These are phyloP conservation scores for Caenorhabditis sp. DNA, from an alignment of 2,888 invertebrate genomes.

Conservation along the genomic window DNA sequence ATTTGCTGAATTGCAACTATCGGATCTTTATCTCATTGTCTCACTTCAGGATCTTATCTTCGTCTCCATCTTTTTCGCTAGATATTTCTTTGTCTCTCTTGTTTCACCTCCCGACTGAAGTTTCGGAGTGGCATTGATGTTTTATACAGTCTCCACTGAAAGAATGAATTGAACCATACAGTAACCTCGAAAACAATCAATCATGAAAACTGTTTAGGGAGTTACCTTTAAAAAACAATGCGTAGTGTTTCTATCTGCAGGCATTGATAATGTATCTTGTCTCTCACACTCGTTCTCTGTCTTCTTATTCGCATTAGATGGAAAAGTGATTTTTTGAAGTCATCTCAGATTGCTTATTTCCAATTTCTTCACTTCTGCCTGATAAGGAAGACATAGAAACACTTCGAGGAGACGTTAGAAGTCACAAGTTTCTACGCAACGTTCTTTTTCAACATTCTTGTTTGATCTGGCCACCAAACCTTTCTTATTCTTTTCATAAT, in stretches of 20 bases:
- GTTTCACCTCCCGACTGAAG: neutral
- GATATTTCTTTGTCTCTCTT: neutral
- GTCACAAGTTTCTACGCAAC: conserved; percentile 19
- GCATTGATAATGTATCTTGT: neutral
- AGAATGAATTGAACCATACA: no score
- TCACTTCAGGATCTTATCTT: conserved; percentile 8
- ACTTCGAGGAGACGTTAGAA: neutral
- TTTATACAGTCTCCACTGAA: neutral
- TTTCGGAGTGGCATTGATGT: neutral
- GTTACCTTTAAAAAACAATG: neutral
- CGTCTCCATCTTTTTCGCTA: conserved; percentile 20
- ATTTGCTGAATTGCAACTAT: conserved; percentile 21
- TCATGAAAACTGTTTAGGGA: neutral
- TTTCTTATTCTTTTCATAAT: neutral
- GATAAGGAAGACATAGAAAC: conserved; percentile 11
- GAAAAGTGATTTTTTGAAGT: conserved; percentile 24
- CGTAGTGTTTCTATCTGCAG: conserved; percentile 3
- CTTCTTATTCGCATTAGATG: neutral
- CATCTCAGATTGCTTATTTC: conserved; percentile 11
- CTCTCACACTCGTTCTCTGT: conserved; percentile 23
- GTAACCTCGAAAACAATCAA: no score
- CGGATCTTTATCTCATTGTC: conserved; percentile 7
- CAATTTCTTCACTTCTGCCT: conserved; percentile 12
- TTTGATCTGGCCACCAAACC: conserved; percentile 24
- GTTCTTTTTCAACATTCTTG: conserved; percentile 5